phyloP scores from a whole-genome alignment of 2,888 invertebrate species.

The Eledona agricola region DNA sequence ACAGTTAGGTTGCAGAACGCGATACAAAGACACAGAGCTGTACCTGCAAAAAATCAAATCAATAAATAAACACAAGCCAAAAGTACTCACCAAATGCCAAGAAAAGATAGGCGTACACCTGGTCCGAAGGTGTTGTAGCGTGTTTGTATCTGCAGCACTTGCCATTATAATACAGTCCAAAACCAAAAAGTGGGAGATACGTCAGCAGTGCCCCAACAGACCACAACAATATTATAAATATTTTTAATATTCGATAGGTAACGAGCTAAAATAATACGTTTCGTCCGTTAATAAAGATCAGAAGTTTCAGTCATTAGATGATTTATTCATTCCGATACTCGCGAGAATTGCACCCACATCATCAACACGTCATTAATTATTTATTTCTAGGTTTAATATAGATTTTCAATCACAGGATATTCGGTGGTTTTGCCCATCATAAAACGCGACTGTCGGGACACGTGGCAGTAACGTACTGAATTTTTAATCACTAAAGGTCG shows the following conservation, averaged over 20 bases:
- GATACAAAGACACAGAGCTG: conserved; percentile 75
- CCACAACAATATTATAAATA: conserved; percentile 76
- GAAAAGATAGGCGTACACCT: conserved; percentile 79
- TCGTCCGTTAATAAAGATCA: too few relatives aligned
- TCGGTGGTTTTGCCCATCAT: too few relatives aligned
- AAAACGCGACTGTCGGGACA: too few relatives aligned
- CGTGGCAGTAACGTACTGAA: too few relatives aligned
- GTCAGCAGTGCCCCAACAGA: conserved; percentile 74
- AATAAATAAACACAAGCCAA: conserved; percentile 1
- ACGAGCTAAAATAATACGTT: conserved; percentile 74
- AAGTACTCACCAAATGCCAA: conserved; percentile 75
- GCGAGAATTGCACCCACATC: too few relatives aligned
- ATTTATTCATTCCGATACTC: too few relatives aligned
- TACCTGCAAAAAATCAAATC: conserved; percentile 65
- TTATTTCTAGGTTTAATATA: too few relatives aligned
- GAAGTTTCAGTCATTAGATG: conserved; percentile 1
- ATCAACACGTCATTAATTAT: too few relatives aligned
- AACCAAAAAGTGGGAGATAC: conserved; percentile 77
- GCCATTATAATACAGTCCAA: conserved; percentile 76
- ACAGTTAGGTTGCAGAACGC: conserved; percentile 86
- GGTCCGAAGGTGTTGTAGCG: conserved; percentile 71
- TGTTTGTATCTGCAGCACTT: conserved; percentile 77
- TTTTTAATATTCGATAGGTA: conserved; percentile 79
- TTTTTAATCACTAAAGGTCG: too few relatives aligned
- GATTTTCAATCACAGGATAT: too few relatives aligned